Evolutionary conservation across 2,113 vertebrate species (phyloP).

Genomic region (Salvelinus fontinalis): DNA sequence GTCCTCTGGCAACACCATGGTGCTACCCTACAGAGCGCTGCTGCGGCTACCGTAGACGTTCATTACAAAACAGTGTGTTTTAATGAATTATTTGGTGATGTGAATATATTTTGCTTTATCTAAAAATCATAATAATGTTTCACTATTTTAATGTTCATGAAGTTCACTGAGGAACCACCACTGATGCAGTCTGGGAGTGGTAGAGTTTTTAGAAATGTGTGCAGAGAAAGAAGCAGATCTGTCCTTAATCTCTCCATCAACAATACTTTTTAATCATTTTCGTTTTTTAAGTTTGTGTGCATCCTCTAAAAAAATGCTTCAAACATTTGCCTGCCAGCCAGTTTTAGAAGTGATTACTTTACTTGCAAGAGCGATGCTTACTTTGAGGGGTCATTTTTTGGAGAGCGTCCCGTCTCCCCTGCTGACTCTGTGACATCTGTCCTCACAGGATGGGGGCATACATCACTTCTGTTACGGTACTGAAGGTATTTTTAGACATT

Average conservation of each 20-base stretch:
- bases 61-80: too few species aligned
- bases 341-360: not conserved
- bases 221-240: not conserved
- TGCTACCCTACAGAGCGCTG: too few species aligned
- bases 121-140: too few species aligned
- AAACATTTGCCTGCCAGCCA: not conserved
- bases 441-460: slow-evolving; percentile 21
- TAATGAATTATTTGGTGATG: too few species aligned
- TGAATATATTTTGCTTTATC: too few species aligned
- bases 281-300: not conserved
- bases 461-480: slow-evolving; percentile 14
- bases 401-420: slow-evolving; percentile 9
- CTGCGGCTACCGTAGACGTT: too few species aligned
- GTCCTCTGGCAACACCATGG: too few species aligned
- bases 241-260: not conserved
- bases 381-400: slow-evolving; percentile 7
- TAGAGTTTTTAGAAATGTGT: not conserved
- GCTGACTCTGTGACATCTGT: slow-evolving; percentile 39
- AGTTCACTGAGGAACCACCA: too few species aligned
- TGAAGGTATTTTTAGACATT: slow-evolving; percentile 39
- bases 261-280: not conserved
- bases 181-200: too few species aligned
- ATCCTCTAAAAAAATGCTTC: too few species aligned
- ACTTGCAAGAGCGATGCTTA: not conserved
- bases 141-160: too few species aligned